phyloP scores from a whole-genome alignment of 2,797 vertebrate genomes.

The Pachyuromys duprasi region DNA sequence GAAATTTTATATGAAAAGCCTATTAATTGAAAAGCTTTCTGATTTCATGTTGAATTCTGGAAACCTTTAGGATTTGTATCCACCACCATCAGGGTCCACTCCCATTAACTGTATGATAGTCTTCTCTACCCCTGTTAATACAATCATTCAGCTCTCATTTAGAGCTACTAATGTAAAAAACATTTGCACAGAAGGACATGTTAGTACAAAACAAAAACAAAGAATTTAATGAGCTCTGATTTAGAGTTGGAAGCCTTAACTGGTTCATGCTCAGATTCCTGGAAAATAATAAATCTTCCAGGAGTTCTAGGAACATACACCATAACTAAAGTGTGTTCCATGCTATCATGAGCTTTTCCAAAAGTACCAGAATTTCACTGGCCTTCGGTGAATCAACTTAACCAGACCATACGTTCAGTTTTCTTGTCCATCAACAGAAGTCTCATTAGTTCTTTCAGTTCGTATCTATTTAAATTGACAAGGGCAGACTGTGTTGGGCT shows the following conservation, averaged over 20 bases:
- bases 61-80: neutral
- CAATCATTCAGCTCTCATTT: slow-evolving; percentile 7
- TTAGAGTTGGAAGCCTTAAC: slow-evolving; percentile 37
- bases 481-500: neutral
- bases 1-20: neutral
- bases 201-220: slow-evolving; percentile 45
- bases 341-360: neutral
- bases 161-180: slow-evolving; percentile 26
- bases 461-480: slow-evolving; percentile 39
- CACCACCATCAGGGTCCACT: neutral
- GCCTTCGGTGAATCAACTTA: neutral
- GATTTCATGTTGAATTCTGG: slow-evolving; percentile 30
- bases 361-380: neutral
- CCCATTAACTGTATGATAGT: neutral
- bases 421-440: neutral
- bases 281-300: slow-evolving; percentile 51
- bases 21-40: neutral
- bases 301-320: neutral
- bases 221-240: slow-evolving; percentile 45
- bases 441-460: neutral
- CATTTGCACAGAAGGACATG: slow-evolving; percentile 23
- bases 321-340: neutral
- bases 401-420: neutral
- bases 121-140: neutral
- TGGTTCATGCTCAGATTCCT: neutral